Evolutionary conservation across 2,797 vertebrate genomes (phyloP).

Genomic region (Helostoma temminkii): DNA sequence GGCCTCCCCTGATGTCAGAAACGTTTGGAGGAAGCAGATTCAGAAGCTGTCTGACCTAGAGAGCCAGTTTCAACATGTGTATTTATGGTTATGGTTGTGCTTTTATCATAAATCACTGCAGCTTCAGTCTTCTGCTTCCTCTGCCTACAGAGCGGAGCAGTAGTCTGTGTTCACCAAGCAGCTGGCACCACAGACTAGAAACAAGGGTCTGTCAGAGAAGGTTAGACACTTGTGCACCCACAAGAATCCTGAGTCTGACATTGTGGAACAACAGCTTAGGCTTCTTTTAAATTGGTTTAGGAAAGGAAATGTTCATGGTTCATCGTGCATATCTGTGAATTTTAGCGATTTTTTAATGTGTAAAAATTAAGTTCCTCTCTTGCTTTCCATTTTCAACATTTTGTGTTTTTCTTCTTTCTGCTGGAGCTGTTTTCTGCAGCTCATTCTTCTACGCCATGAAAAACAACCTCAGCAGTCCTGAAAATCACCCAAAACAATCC

Average conservation of each 20-base stretch:
- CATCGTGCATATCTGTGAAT: conserved; percentile 33
- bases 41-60: neutral
- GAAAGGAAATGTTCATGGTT: conserved; percentile 16
- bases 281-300: conserved; percentile 22
- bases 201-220: conserved; percentile 45
- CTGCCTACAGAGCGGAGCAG: conserved; percentile 18
- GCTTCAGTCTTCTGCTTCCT: conserved; percentile 35
- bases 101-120: conserved; percentile 35
- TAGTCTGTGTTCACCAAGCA: conserved; percentile 48
- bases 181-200: conserved; percentile 55
- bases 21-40: too few relatives aligned
- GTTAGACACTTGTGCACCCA: conserved; percentile 54
- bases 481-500: conserved; percentile 48
- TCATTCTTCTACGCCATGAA: conserved; percentile 25
- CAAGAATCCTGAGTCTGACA: conserved; percentile 66
- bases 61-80: conserved; percentile 15
- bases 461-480: conserved; percentile 38
- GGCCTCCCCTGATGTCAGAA: neutral
- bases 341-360: conserved; percentile 13
- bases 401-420: conserved; percentile 18
- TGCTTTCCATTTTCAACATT: conserved; percentile 19
- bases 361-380: conserved; percentile 4
- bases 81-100: conserved; percentile 17
- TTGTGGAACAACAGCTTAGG: conserved; percentile 17
- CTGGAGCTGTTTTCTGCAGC: conserved; percentile 16